phyloP scores from a whole-genome alignment of 2,888 invertebrate genomes.

The Orthosia cruda region DNA sequence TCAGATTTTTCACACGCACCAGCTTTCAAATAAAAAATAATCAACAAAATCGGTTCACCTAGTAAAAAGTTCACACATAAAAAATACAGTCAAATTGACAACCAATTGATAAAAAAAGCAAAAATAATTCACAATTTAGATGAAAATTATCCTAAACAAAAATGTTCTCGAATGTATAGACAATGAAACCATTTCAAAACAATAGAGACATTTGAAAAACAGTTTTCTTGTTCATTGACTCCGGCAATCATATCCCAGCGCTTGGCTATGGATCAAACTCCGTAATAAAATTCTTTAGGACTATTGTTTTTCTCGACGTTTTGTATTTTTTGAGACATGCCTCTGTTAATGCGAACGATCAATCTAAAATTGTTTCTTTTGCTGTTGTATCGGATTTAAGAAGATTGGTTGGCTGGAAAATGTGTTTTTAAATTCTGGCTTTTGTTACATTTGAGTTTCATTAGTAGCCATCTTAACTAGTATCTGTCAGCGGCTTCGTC shows the following conservation, averaged over 20 bases:
- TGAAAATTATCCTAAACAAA: background rate
- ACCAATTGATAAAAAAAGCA: no score
- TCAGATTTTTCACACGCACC: no score
- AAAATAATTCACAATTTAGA: no score
- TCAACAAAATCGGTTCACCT: no score
- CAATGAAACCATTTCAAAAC: conserved; percentile 6
- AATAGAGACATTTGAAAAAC: conserved; percentile 37
- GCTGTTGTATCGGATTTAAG: conserved; percentile 10
- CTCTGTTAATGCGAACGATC: conserved; percentile 23
- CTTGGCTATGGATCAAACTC: conserved; percentile 54
- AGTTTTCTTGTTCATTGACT: conserved; percentile 52
- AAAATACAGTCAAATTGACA: no score
- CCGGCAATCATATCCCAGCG: conserved; percentile 34
- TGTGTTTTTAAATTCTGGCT: background rate
- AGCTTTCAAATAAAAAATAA: no score
- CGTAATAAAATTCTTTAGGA: conserved; percentile 43
- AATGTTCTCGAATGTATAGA: background rate
- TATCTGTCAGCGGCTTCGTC: no score
- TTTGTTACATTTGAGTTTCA: background rate
- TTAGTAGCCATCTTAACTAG: background rate
- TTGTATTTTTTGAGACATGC: conserved; percentile 26
- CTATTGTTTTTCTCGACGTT: conserved; percentile 19
- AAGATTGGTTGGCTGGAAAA: conserved; percentile 6
- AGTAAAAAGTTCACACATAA: no score
- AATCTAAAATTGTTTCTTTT: conserved; percentile 26